Base-by-base conservation (phyloP, 2,888 invertebrate genomes). In the Frankliniella fusca region DNA sequence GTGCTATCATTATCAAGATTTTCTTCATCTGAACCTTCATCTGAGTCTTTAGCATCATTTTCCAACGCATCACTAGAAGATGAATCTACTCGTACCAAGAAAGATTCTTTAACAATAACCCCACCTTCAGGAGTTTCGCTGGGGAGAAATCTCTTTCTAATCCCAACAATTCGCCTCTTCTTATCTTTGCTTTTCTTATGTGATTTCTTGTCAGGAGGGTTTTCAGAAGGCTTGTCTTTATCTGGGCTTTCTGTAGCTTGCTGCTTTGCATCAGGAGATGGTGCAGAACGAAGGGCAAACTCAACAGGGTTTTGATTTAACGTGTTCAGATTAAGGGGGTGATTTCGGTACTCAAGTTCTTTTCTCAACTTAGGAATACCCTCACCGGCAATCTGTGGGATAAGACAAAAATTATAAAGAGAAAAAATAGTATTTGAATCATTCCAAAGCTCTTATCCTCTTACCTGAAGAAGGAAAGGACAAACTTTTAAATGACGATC, bases 381-480 rank as follows among this genome's bases (percentile, higher is more conserved):
- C 12, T 76, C 70, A 8, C 70, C 70, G 10, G 70, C 70, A 76
- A 76, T 76, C 70, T 76, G 23, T 3, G 12, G 23, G 12, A 9
- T 0, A 23, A 12, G 27, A 76, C 11, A 76, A 23, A 27, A 76
- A 76, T 8, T 3, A 76, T 27, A 76, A 76, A 76, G 12, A 27
- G 12, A 70, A 12, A 1, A 76, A 76, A 27, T 76, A 76, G 23
- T 27, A n/a, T 61, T 20, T 15, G 18, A 23, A 3, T 76, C 0
- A 76, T 76, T 11, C 38, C 5, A 76, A 76, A 76, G 10, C 8
- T 10, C 10, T 76, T 15, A 61, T 18, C 18, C 1, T 10, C 27
- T 11, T 27, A 76, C 70, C 70, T 76, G 70, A 27, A 76, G 70
- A 12, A 76, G 70, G 70, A 76, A 76, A 23, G 70, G 70, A 12